Evolutionary conservation across 2,797 vertebrate genomes (phyloP).

Genomic region (Sebastes paucispinis): DNA sequence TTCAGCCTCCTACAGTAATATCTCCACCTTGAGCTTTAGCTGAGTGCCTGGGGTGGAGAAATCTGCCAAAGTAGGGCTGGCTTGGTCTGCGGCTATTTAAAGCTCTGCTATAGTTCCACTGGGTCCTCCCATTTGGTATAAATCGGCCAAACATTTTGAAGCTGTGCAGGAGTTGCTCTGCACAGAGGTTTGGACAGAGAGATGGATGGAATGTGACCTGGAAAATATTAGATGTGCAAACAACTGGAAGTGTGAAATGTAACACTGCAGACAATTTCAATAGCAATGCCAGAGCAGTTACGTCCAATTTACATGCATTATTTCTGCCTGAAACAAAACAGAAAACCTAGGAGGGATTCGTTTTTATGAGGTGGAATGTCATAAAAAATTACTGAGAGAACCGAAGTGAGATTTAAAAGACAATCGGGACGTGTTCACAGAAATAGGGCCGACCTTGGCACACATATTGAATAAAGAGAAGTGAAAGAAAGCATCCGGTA

Average conservation of each 20-base stretch:
- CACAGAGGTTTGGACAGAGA: not conserved
- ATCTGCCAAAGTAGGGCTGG: constrained; percentile 72
- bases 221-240: constrained; percentile 14
- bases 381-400: not conserved
- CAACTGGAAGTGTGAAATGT: not conserved
- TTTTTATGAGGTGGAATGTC: not conserved
- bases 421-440: not conserved
- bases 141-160: constrained; percentile 68
- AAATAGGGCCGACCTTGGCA: not conserved
- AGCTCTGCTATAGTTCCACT: constrained; percentile 54
- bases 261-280: no score
- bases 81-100: constrained; percentile 72
- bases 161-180: constrained; percentile 37
- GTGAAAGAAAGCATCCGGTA: not conserved
- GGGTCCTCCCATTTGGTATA: constrained; percentile 56
- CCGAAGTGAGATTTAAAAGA: not conserved
- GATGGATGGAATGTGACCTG: constrained; percentile 1
- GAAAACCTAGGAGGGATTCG: not conserved
- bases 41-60: constrained; percentile 26
- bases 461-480: not conserved
- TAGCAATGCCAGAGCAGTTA: not conserved
- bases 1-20: constrained; percentile 19
- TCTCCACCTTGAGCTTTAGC: constrained; percentile 49
- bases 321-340: not conserved
- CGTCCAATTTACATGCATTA: not conserved